Base-by-base conservation (phyloP, 2,113 vertebrate genomes). In the Hyaena hyaena region DNA sequence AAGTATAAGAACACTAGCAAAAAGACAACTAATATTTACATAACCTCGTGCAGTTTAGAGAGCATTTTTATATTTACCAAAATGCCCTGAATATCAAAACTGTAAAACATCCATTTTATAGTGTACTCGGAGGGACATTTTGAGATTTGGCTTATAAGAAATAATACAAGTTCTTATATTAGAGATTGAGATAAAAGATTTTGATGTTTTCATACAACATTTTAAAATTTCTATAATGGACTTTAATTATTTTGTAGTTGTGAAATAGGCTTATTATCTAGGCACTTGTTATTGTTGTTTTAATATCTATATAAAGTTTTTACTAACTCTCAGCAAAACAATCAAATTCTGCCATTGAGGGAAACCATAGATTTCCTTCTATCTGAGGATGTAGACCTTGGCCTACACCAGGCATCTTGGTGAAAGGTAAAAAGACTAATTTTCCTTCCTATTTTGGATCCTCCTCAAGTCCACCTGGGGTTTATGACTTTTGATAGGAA, bases 31-130 rank as follows among this genome's bases (percentile, higher is more conserved):
- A 68, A 90, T 74, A 87, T 89, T 68, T 74, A 9, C 21, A 63
- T 66, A 94, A 53, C 0, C 0, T 48, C 81, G 33, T 76, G 61
- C 0, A 55, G 35, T 61, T 80, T 77, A 74, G 16, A 80, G 39
- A 77, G 5, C 2, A 96, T 48, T 90, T 84, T 93, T 82, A 35
- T 87, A 28, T 81, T 97, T 82, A 74, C 24, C 0, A 39, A 92
- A 90, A 90, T 79, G 5, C 2, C 2, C 24, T 92, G 11, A 55
- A 58, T 58, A 26, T 19, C 43, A 89, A 90, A 71, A 19, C 26
- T 19, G n/a, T 66, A 23, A 92, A 82, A 6, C 10, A 81, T 86
- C 43, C 21, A 87, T 84, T 96, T 94, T 35, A 88, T 84, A 74
- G 93, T 24, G 0, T 33, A 65, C 12, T 39, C 10, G 15, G 23